Evolutionary conservation across 2,888 invertebrate genomes (phyloP).

Genomic region (Rhimphoctona megacephalus): DNA sequence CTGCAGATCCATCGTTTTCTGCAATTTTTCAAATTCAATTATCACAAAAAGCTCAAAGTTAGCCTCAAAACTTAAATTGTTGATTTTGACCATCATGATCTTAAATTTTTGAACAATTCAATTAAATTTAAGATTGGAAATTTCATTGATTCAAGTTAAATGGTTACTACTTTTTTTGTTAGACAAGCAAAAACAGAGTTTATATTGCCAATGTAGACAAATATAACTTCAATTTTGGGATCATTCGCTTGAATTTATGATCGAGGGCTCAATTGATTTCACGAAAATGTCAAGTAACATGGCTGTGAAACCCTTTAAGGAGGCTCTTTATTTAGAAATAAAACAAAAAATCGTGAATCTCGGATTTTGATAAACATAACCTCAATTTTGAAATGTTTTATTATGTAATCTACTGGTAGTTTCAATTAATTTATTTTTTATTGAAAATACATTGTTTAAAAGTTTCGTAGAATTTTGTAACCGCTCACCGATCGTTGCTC

Average conservation of each 20-base stretch:
- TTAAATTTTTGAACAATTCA: background rate
- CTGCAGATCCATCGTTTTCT: conserved; percentile 80
- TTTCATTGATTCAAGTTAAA: background rate
- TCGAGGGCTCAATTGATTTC: background rate
- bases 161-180: background rate
- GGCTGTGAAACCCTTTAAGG: background rate
- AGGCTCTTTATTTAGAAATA: too few relatives aligned
- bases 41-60: background rate
- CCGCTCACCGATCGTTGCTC: background rate
- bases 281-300: background rate
- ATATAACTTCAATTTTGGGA: conserved; percentile 10
- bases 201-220: background rate
- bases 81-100: background rate
- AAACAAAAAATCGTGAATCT: background rate
- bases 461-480: background rate
- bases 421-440: background rate
- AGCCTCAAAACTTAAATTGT: background rate
- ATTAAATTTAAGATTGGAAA: background rate
- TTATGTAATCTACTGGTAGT: conserved; percentile 12
- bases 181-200: background rate
- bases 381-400: background rate
- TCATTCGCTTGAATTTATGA: background rate
- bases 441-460: background rate
- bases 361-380: background rate
- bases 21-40: background rate